Evolutionary conservation across 1,140 invertebrate genomes (phyloP).

Genomic region (Diprion similis): DNA sequence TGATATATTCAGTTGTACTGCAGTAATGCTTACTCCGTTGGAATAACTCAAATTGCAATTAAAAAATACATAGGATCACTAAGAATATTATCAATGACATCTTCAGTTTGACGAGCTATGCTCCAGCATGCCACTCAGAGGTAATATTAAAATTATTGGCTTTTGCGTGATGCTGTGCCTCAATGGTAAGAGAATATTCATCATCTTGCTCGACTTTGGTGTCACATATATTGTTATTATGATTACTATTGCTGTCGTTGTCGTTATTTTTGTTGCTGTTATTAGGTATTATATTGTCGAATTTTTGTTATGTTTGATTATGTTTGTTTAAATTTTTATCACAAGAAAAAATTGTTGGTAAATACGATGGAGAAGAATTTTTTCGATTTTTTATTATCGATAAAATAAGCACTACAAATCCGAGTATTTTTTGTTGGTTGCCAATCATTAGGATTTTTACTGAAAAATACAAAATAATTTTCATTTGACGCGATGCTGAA

Average conservation of each 20-base stretch:
- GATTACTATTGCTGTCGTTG: not conserved
- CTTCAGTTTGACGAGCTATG: slow-evolving; percentile 23
- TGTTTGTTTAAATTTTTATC: no score
- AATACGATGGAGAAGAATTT: slow-evolving; percentile 19
- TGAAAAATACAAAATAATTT: no score
- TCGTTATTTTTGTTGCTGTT: not conserved
- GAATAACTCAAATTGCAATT: slow-evolving; percentile 13
- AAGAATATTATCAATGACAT: not conserved
- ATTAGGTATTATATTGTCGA: not conserved
- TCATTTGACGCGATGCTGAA: no score
- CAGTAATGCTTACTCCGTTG: slow-evolving; percentile 22
- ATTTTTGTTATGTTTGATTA: no score
- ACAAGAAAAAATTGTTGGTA: slow-evolving; percentile 26
- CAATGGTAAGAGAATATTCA: not conserved
- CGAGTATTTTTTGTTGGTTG: slow-evolving; percentile 7
- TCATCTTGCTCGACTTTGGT: not conserved
- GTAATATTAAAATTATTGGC: not conserved
- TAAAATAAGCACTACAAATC: slow-evolving; percentile 24
- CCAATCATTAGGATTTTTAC: slow-evolving; percentile 20
- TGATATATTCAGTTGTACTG: slow-evolving; percentile 26
- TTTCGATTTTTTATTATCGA: slow-evolving; percentile 25
- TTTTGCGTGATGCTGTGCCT: not conserved
- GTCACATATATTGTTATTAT: not conserved
- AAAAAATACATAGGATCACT: slow-evolving; percentile 19
- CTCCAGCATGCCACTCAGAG: slow-evolving; percentile 3